Percentiles rank a stretch among this genome's conserved stretches.
phyloP scores from a whole-genome alignment of 2,888 invertebrate species.

The Exephanes ischioxanthus region DNA sequence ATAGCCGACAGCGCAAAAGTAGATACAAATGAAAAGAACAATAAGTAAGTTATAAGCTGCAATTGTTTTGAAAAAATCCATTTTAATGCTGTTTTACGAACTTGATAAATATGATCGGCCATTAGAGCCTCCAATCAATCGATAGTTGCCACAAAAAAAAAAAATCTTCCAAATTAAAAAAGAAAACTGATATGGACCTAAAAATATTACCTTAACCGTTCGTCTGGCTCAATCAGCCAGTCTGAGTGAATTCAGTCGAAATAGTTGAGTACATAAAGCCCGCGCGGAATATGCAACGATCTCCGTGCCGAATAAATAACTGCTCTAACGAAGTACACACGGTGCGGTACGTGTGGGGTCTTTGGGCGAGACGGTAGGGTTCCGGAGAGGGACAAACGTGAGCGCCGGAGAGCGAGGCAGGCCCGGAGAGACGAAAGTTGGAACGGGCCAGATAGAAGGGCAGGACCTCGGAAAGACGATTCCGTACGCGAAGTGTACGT shows the following conservation, averaged over 20 bases:
- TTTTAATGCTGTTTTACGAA: no score
- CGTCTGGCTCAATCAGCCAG: neutral
- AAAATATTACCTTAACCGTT: neutral
- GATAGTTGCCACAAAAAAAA: neutral
- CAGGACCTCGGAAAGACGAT: conserved; percentile 28
- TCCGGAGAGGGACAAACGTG: conserved; percentile 48
- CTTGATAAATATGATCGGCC: no score
- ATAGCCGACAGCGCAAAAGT: no score
- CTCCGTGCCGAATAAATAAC: conserved; percentile 70
- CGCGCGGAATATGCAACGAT: conserved; percentile 70
- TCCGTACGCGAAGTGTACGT: conserved; percentile 34
- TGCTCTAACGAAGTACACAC: conserved; percentile 70
- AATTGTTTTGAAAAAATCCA: no score
- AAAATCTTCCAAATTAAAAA: neutral
- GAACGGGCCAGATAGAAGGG: conserved; percentile 11
- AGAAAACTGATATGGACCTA: neutral
- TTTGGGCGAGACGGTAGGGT: conserved; percentile 25
- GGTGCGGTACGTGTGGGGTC: conserved; percentile 48
- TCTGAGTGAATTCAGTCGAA: conserved; percentile 16
- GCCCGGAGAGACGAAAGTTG: conserved; percentile 9
- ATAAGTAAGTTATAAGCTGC: no score
- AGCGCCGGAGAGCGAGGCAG: neutral
- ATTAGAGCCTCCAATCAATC: no score
- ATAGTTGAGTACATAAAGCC: conserved; percentile 46
- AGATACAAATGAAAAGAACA: no score